Evolutionary conservation across 2,113 vertebrate genomes (phyloP).

Genomic region (Stigmatopora nigra): DNA sequence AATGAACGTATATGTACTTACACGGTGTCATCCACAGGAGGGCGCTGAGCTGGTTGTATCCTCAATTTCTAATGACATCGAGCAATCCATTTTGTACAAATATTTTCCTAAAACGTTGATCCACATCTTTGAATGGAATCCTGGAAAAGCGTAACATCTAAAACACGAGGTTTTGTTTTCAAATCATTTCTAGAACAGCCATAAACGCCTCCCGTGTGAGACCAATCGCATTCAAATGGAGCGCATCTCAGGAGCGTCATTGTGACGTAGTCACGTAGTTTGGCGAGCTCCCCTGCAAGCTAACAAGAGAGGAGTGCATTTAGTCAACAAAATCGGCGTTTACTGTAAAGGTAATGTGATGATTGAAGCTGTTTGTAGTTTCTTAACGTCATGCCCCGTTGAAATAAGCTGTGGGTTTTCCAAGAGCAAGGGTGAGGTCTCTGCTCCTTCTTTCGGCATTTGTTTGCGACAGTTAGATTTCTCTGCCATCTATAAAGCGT

Average conservation of each 20-base stretch:
- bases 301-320: not conserved
- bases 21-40: not conserved
- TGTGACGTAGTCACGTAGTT: not conserved
- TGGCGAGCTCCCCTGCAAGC: not conserved
- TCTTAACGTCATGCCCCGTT: not conserved
- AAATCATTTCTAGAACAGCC: not conserved
- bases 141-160: not conserved
- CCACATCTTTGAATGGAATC: not conserved
- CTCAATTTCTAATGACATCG: too few species aligned
- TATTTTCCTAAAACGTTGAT: not conserved
- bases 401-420: not conserved
- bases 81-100: not conserved
- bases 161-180: not conserved
- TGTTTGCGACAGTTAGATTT: not conserved
- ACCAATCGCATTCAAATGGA: not conserved
- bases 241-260: not conserved
- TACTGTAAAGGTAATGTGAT: not conserved
- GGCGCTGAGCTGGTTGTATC: not conserved
- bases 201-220: not conserved
- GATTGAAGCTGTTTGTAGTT: not conserved
- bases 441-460: not conserved
- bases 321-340: not conserved
- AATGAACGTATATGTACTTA: not conserved
- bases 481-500: too few species aligned
- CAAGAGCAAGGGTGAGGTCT: not conserved